Evolutionary conservation across 1,140 invertebrate genomes (phyloP).

Genomic region (Saccostrea cuccullata): DNA sequence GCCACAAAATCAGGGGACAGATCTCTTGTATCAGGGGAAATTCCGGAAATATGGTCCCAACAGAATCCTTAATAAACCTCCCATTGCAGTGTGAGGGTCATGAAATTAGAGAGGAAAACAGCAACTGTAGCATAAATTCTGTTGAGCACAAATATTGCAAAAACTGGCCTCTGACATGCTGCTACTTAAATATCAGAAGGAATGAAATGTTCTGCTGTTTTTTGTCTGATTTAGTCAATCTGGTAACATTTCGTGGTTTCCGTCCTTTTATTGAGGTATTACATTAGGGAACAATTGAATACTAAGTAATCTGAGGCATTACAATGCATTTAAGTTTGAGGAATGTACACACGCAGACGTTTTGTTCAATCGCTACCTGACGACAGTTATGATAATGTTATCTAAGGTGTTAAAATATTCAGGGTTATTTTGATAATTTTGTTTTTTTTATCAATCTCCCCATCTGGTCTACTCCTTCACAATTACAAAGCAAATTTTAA

Average conservation of each 20-base stretch:
- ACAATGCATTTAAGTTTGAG: slow-evolving; percentile 4
- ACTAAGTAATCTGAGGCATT: slow-evolving; percentile 15
- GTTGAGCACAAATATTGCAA: background rate
- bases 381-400: slow-evolving; percentile 10
- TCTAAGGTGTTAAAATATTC: slow-evolving; percentile 11
- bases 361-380: slow-evolving; percentile 24
- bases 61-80: slow-evolving; percentile 28
- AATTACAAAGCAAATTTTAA: background rate
- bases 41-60: slow-evolving; percentile 21
- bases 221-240: slow-evolving; percentile 13
- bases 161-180: slow-evolving; percentile 7
- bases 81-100: background rate
- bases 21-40: slow-evolving; percentile 21
- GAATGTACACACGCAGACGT: background rate
- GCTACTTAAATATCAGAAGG: background rate
- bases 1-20: slow-evolving; percentile 7
- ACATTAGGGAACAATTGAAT: background rate
- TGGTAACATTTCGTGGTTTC: background rate
- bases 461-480: slow-evolving; percentile 15
- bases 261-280: background rate
- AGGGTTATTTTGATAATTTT: slow-evolving; percentile 4
- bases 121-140: slow-evolving; percentile 19
- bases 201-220: background rate
- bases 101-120: slow-evolving; percentile 3
- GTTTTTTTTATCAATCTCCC: background rate